phyloP scores from a whole-genome alignment of 2,113 vertebrate species.

The Brachionichthys hirsutus region DNA sequence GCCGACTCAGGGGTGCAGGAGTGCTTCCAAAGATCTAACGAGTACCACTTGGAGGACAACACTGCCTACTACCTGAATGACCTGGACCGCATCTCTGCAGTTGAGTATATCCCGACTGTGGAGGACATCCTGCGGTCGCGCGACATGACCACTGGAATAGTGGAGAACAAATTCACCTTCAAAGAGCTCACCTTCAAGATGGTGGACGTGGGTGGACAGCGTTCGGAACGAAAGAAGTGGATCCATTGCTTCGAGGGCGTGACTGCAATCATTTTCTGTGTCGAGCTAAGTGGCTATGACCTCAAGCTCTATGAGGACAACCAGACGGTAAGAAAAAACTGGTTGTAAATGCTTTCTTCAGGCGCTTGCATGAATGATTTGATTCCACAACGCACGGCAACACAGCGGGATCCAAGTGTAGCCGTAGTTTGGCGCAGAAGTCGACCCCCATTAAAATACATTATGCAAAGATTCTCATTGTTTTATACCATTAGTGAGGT shows the following conservation, averaged over 20 bases:
- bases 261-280: slow-evolving; percentile 99
- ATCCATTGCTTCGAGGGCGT: slow-evolving; percentile 99
- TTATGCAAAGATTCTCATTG: background rate
- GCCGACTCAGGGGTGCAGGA: slow-evolving; percentile 93
- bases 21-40: slow-evolving; percentile 95
- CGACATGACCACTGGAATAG: slow-evolving; percentile 99
- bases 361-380: background rate
- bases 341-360: no score
- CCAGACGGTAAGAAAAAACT: slow-evolving; percentile 86
- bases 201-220: slow-evolving; percentile 98
- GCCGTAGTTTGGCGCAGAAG: no score
- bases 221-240: slow-evolving; percentile 99
- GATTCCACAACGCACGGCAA: no score
- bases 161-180: slow-evolving; percentile 99
- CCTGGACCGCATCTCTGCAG: slow-evolving; percentile 92
- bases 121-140: slow-evolving; percentile 98
- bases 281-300: slow-evolving; percentile 98
- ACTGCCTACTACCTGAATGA: slow-evolving; percentile 98
- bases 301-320: slow-evolving; percentile 99
- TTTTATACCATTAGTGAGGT: background rate
- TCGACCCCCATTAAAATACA: background rate
- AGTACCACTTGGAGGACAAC: slow-evolving; percentile 99
- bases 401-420: no score
- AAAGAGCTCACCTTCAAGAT: slow-evolving; percentile 99
- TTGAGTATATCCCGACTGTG: slow-evolving; percentile 95